phyloP scores from a whole-genome alignment of 2,113 vertebrate genomes.

The Diphyllodes magnificus region DNA sequence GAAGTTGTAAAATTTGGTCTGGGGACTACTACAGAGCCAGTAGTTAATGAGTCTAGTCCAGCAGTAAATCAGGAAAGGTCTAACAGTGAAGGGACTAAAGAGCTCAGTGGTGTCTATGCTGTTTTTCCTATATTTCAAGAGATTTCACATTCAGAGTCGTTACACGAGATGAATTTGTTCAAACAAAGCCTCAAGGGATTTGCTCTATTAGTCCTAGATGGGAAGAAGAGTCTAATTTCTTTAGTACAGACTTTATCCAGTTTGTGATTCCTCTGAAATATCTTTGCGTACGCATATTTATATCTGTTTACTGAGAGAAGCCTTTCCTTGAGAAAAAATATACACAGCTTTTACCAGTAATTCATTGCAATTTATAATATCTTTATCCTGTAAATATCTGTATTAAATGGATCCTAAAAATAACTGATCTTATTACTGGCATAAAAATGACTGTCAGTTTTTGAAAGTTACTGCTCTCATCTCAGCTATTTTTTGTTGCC shows the following conservation, averaged over 20 bases:
- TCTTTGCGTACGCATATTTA: not conserved
- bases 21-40: not conserved
- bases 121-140: not conserved
- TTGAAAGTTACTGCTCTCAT: not conserved
- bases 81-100: not conserved
- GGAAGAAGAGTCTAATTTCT: not conserved
- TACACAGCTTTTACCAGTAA: not conserved
- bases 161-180: not conserved
- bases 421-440: not conserved
- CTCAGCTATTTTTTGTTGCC: not conserved
- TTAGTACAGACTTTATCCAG: not conserved
- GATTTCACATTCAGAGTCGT: not conserved
- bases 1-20: conserved; percentile 31
- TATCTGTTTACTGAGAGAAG: not conserved
- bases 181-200: not conserved
- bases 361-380: not conserved
- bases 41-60: conserved; percentile 9
- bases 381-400: not conserved
- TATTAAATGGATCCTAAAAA: not conserved
- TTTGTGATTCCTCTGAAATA: not conserved
- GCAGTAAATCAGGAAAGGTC: conserved; percentile 30
- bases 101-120: not conserved
- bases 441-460: not conserved
- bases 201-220: not conserved
- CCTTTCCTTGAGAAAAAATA: not conserved